phyloP scores from a whole-genome alignment of 1,140 invertebrate genomes.

The Cydia amplana region DNA sequence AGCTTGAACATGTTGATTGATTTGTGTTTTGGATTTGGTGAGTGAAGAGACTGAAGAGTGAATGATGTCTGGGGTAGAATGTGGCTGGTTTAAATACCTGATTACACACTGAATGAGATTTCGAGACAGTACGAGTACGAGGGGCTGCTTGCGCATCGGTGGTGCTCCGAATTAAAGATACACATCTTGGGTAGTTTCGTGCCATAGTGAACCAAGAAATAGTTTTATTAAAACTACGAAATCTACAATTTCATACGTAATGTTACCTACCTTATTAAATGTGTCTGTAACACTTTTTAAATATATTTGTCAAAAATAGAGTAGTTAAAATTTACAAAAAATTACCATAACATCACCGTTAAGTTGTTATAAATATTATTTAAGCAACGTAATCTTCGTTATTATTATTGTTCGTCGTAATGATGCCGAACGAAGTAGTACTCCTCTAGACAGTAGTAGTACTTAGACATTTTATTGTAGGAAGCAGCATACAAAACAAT shows the following conservation, averaged over 20 bases:
- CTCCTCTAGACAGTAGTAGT: too few species aligned
- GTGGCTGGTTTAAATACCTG: slow-evolving; percentile 59
- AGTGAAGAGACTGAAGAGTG: slow-evolving; percentile 44
- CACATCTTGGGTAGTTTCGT: slow-evolving; percentile 49
- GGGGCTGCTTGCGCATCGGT: slow-evolving; percentile 52
- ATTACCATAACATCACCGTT: too few species aligned
- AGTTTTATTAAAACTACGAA: neutral
- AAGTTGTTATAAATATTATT: too few species aligned
- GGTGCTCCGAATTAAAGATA: slow-evolving; percentile 70
- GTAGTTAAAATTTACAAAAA: too few species aligned
- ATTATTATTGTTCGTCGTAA: too few species aligned
- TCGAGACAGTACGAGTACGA: slow-evolving; percentile 49
- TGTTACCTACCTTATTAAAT: too few species aligned
- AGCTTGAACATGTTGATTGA: slow-evolving; percentile 64
- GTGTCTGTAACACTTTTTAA: too few species aligned
- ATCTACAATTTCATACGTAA: neutral
- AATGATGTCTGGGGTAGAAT: slow-evolving; percentile 51
- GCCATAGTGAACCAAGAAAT: slow-evolving; percentile 41
- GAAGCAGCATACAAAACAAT: too few species aligned
- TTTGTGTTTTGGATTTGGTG: slow-evolving; percentile 42
- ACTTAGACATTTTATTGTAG: too few species aligned
- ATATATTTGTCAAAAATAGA: too few species aligned
- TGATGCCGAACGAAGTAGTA: too few species aligned
- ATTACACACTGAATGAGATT: slow-evolving; percentile 41
- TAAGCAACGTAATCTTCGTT: too few species aligned